Conservation (phyloP, 2,888 invertebrate genomes). For the Dione juno region DNA sequence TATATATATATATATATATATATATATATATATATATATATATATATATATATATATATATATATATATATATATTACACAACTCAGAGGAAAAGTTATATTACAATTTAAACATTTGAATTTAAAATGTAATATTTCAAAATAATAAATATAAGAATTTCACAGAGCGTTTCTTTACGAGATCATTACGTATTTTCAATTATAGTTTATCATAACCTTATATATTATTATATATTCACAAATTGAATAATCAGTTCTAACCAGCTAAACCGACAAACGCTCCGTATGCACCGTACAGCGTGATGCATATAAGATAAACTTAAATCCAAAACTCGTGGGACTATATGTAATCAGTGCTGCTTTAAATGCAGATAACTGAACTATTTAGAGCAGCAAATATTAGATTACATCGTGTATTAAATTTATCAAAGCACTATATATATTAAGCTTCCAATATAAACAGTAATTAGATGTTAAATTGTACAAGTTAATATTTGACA, state of each 20-base stretch:
- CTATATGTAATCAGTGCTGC: slow-evolving; percentile 67
- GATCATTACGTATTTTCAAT: no score
- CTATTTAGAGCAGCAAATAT: slow-evolving; percentile 24
- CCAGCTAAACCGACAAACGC: slow-evolving; percentile 24
- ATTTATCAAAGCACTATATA: slow-evolving; percentile 23
- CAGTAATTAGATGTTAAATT: slow-evolving; percentile 16
- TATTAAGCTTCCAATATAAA: slow-evolving; percentile 12
- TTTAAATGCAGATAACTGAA: slow-evolving; percentile 45
- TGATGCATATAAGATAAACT: slow-evolving; percentile 73
- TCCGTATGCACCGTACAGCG: slow-evolving; percentile 59
- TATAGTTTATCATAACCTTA: neutral
- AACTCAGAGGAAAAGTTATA: no score
- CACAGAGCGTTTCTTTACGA: no score
- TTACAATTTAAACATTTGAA: no score
- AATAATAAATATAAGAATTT: no score
- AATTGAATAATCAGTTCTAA: slow-evolving; percentile 11
- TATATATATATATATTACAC: no score
- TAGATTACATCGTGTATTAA: slow-evolving; percentile 18
- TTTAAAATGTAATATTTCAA: no score
- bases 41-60: no score
- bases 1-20: no score
- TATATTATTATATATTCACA: neutral
- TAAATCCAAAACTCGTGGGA: slow-evolving; percentile 61
- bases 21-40: no score
- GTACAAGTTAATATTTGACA: neutral